These are phyloP conservation scores for Pyrrhosoma nymphula DNA, from an alignment of 2,888 invertebrate species.

Conservation along the genomic window DNA sequence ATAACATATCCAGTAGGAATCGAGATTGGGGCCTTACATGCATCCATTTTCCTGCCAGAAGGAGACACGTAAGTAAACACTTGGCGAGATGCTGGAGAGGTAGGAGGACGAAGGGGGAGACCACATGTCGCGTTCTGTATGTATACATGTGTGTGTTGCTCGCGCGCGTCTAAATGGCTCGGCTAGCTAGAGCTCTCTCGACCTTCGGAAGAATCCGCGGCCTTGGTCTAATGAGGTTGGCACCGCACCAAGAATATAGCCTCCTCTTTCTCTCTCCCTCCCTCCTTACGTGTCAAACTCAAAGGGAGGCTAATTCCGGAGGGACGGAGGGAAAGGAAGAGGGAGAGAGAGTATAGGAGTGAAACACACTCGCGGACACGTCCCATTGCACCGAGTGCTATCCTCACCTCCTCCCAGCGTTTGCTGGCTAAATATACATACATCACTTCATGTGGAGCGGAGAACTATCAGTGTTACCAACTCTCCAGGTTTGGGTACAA, in stretches of 20 bases:
- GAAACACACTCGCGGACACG: background rate
- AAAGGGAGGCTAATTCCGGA: background rate
- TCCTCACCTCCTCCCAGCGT: background rate
- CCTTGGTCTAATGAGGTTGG: background rate
- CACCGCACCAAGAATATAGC: background rate
- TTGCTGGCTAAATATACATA: background rate
- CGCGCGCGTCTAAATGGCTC: background rate
- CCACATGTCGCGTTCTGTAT: too few species aligned
- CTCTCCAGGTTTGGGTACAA: too few species aligned
- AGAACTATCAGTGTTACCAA: too few species aligned
- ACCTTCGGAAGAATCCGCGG: conserved; percentile 15
- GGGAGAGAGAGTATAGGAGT: background rate
- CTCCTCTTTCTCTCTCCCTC: too few species aligned
- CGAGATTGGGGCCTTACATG: too few species aligned
- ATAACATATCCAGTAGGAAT: too few species aligned
- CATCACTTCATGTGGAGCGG: background rate
- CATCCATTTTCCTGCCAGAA: too few species aligned
- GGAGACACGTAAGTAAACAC: too few species aligned
- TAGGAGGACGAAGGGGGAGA: background rate
- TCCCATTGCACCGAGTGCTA: background rate
- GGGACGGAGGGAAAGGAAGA: background rate
- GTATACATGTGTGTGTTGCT: too few species aligned
- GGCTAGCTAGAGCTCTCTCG: background rate
- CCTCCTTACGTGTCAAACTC: background rate
- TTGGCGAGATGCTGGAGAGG: background rate